Percentiles rank a stretch among this genome's conserved stretches.
Evolutionary conservation across 2,888 invertebrate species (phyloP).

Genomic region (Tubulanus polymorphus): DNA sequence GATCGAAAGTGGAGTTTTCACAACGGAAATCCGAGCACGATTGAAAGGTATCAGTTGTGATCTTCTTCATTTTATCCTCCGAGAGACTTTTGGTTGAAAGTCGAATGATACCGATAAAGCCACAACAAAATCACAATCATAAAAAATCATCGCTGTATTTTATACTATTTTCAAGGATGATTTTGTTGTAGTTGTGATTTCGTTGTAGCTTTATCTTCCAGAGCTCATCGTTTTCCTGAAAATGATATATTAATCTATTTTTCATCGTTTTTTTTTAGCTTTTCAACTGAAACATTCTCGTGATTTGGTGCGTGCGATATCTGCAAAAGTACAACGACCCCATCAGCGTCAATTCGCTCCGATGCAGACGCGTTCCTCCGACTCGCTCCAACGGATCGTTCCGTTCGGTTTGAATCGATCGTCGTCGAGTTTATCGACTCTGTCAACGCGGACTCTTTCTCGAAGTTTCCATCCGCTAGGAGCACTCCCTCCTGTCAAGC

Average conservation of each 20-base stretch:
- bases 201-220: not conserved
- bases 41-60: slow-evolving; percentile 37
- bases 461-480: no score
- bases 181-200: slow-evolving; percentile 2
- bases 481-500: no score
- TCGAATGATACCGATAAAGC: not conserved
- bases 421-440: no score
- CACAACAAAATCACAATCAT: no score
- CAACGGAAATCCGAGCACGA: slow-evolving; percentile 44
- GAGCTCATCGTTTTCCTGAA: not conserved
- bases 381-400: no score
- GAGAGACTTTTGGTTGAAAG: not conserved
- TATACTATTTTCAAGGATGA: no score
- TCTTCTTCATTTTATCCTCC: not conserved
- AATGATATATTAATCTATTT: no score
- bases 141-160: no score
- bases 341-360: no score
- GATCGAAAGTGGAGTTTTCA: slow-evolving; percentile 50
- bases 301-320: slow-evolving; percentile 47
- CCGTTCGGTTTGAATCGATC: no score
- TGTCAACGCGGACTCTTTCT: no score
- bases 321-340: slow-evolving; percentile 39
- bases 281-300: slow-evolving; percentile 48
- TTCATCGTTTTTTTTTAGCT: slow-evolving; percentile 27
- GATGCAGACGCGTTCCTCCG: no score